Evolutionary conservation across 2,888 invertebrate genomes (phyloP), one percentile per base, ranked within the genome.

Genomic region (Luffia ferchaultella): DNA sequence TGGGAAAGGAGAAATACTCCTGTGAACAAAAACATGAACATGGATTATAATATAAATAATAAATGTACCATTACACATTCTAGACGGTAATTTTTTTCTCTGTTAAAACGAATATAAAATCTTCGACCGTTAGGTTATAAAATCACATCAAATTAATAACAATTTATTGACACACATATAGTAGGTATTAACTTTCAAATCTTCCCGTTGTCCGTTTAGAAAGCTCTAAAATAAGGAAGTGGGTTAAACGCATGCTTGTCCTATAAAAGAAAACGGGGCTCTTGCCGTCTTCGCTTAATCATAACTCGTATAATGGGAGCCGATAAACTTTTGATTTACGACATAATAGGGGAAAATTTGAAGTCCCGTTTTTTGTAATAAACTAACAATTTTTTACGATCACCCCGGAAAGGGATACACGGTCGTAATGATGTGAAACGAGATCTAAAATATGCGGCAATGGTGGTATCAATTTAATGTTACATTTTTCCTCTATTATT

Each of bases 1-100:
- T 55, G 60, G n/a, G n/a, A 57, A 57, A 59, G 62, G 57, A 67
- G 62, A 56, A 61, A 60, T 58, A 45, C 58, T 57, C 64, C 80
- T 82, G 74, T 42, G 43, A 42, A 42, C 43, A 42, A n/a, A 42
- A n/a, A 16, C 40, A 7, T 40, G 7, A 9, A 40, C 7, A 9
- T 40, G 7, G 7, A 40, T 40, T 9, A 40, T 40, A 40, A 9
- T 15, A 7, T 40, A 40, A 40, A n/a, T n/a, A n/a, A n/a, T n/a
- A n/a, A n/a, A n/a, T n/a, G n/a, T n/a, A n/a, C n/a, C n/a, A n/a
- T n/a, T n/a, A n/a, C n/a, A n/a, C n/a, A n/a, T n/a, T n/a, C n/a
- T n/a, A n/a, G n/a, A n/a, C n/a, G n/a, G n/a, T n/a, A n/a, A n/a
- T n/a, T n/a, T n/a, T n/a, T n/a, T n/a, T n/a, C n/a, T n/a, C n/a